Conservation (phyloP, 2,797 vertebrate species). For the Spatula versicolor region DNA sequence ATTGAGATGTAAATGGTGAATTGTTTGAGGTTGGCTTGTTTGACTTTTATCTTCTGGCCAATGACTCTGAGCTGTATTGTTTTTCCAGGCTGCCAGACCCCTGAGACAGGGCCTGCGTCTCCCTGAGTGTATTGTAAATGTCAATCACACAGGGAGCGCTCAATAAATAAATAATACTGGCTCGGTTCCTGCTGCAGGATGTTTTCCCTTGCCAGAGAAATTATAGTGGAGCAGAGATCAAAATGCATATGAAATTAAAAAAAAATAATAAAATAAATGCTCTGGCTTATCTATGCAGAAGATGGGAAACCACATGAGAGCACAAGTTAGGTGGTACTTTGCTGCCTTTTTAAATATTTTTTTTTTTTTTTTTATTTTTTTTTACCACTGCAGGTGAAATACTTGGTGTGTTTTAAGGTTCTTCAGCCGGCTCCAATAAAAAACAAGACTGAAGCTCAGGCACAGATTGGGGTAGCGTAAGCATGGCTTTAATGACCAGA, state of each 20-base stretch:
- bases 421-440: neutral
- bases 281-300: neutral
- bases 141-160: slow-evolving; percentile 1
- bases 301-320: neutral
- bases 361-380: neutral
- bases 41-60: neutral
- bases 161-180: slow-evolving; percentile 53
- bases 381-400: neutral
- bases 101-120: neutral
- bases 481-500: neutral
- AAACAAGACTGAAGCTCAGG: neutral
- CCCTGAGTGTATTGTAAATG: slow-evolving; percentile 7
- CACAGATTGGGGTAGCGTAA: neutral
- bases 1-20: neutral
- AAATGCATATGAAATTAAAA: neutral
- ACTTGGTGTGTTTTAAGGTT: neutral
- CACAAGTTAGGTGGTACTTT: neutral
- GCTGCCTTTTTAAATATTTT: neutral
- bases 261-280: neutral
- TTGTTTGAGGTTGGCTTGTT: neutral
- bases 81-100: neutral
- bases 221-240: slow-evolving; percentile 27
- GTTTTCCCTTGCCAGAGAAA: slow-evolving; percentile 21
- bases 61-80: neutral
- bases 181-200: neutral